phyloP scores from a whole-genome alignment of 2,797 vertebrate genomes.

The Pempheris klunzingeri region DNA sequence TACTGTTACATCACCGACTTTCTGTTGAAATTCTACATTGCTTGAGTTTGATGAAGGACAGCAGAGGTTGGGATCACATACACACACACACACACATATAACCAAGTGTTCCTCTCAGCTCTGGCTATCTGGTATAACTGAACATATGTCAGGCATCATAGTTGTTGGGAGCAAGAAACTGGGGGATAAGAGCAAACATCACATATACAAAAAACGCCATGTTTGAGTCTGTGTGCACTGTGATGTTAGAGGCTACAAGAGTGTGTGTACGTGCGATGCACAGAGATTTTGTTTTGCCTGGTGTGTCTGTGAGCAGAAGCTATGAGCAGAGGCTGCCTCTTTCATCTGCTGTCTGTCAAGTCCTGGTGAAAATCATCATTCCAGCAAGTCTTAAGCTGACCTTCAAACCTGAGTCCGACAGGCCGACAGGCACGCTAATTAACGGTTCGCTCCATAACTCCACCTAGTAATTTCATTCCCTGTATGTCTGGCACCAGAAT shows the following conservation, averaged over 20 bases:
- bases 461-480: constrained; percentile 68
- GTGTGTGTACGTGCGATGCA: constrained; percentile 25
- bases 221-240: constrained; percentile 13
- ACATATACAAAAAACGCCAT: background rate
- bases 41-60: constrained; percentile 49
- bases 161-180: constrained; percentile 5
- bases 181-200: constrained; percentile 30
- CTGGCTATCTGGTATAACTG: constrained; percentile 1
- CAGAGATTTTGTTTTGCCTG: constrained; percentile 28
- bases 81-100: background rate
- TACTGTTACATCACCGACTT: constrained; percentile 64
- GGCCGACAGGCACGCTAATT: constrained; percentile 68
- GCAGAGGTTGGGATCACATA: constrained; percentile 13
- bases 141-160: constrained; percentile 13
- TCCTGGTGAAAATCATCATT: constrained; percentile 56
- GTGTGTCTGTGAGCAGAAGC: constrained; percentile 26
- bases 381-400: constrained; percentile 60
- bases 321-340: constrained; percentile 31
- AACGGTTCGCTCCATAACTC: constrained; percentile 54
- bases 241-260: background rate
- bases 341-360: constrained; percentile 63
- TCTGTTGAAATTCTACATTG: constrained; percentile 44
- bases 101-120: background rate
- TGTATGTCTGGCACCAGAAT: constrained; percentile 55
- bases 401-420: constrained; percentile 72